A percentile compares a stretch with the other conserved stretches of the same genome.
Evolutionary conservation across 92 coral and sea anemone genomes (phyloP).

Genomic region (Isaurus tuberculatus): DNA sequence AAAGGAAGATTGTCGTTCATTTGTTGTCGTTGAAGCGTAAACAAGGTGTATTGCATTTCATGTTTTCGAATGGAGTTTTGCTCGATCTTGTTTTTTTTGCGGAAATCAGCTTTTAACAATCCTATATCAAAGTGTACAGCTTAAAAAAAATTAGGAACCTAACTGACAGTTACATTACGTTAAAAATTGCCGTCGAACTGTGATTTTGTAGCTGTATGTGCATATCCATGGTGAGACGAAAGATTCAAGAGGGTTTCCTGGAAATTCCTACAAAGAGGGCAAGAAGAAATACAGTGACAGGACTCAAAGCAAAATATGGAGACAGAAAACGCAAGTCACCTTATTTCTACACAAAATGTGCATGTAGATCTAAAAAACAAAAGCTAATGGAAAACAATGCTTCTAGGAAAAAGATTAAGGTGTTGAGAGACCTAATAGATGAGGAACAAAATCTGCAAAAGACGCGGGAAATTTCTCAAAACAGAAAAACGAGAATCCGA

Average conservation of each 20-base stretch:
- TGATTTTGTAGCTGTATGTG: too few species aligned
- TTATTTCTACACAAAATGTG: conserved; percentile 9
- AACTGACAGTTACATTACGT: too few species aligned
- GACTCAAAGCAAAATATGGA: not conserved
- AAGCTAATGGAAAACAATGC: conserved; percentile 17
- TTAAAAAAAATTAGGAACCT: too few species aligned
- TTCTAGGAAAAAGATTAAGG: not conserved
- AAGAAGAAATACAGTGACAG: not conserved
- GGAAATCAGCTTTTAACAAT: too few species aligned
- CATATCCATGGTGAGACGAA: not conserved
- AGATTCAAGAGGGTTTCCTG: not conserved
- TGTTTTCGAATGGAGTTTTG: conserved; percentile 42
- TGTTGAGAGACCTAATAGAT: not conserved
- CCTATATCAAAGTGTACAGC: too few species aligned
- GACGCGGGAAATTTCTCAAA: not conserved
- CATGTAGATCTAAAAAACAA: conserved; percentile 1
- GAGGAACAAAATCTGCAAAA: not conserved
- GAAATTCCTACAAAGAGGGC: not conserved
- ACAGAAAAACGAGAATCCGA: not conserved
- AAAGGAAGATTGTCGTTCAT: conserved; percentile 66
- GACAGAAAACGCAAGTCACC: conserved; percentile 23
- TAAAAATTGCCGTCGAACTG: too few species aligned
- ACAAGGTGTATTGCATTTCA: conserved; percentile 4
- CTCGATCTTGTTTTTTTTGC: not conserved
- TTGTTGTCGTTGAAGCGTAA: conserved; percentile 44